Evolutionary conservation across 92 coral and sea anemone species (phyloP).

Genomic region (Pocillopora grandis): DNA sequence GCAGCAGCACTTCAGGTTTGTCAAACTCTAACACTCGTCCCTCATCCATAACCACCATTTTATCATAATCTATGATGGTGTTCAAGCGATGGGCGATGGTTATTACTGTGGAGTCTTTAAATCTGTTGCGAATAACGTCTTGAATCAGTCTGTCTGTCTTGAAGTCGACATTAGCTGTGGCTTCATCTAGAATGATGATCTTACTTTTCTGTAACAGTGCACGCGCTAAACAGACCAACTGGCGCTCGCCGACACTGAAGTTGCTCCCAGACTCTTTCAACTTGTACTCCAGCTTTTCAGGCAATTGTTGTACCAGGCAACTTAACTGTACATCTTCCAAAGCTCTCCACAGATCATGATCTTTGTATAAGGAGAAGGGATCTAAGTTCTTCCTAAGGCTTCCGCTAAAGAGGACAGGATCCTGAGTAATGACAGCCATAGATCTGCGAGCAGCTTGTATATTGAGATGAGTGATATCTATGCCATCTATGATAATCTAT

Average conservation of each 20-base stretch:
- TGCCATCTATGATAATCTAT: slow-evolving; percentile 45
- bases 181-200: slow-evolving; percentile 65
- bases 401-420: slow-evolving; percentile 67
- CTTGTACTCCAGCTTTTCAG: slow-evolving; percentile 42
- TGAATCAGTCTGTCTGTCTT: slow-evolving; percentile 39
- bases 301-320: slow-evolving; percentile 28
- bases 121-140: slow-evolving; percentile 25
- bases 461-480: slow-evolving; percentile 40
- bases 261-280: slow-evolving; percentile 50
- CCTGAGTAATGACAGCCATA: slow-evolving; percentile 59
- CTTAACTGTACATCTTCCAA: slow-evolving; percentile 58
- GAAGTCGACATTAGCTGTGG: slow-evolving; percentile 62
- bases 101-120: slow-evolving; percentile 35
- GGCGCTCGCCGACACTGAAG: slow-evolving; percentile 67
- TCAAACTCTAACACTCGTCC: slow-evolving; percentile 45
- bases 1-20: slow-evolving; percentile 27
- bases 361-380: slow-evolving; percentile 33
- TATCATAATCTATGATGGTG: slow-evolving; percentile 48
- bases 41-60: slow-evolving; percentile 23
- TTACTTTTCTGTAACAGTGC: slow-evolving; percentile 52
- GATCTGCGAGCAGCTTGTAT: slow-evolving; percentile 47
- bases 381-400: slow-evolving; percentile 52
- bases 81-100: slow-evolving; percentile 51
- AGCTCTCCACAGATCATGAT: slow-evolving; percentile 48
- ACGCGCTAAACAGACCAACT: slow-evolving; percentile 62